Percentiles rank a stretch among this genome's conserved stretches.
Evolutionary conservation across 2,888 invertebrate species (phyloP).

Genomic region (Lasioglossum vierecki): DNA sequence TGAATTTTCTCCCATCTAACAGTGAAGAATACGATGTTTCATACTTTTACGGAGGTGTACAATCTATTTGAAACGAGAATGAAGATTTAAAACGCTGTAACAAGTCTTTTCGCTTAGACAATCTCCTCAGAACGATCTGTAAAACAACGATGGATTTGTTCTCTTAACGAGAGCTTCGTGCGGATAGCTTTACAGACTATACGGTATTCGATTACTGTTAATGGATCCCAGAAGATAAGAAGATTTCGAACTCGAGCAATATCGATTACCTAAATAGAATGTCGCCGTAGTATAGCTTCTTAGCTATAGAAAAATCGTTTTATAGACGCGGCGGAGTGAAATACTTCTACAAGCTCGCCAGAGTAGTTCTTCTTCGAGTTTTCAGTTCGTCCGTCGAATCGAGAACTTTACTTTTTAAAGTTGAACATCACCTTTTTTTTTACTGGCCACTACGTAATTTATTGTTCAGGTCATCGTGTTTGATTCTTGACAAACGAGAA

Average conservation of each 20-base stretch:
- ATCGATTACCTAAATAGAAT: conserved; percentile 25
- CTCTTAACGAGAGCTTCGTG: conserved; percentile 44
- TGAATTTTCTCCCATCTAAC: too few species aligned
- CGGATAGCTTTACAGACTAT: conserved; percentile 31
- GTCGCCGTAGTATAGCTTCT: neutral
- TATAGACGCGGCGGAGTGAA: neutral
- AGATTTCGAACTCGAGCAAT: conserved; percentile 5
- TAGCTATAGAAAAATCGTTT: neutral
- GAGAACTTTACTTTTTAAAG: neutral
- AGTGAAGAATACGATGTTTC: too few species aligned
- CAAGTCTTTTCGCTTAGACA: conserved; percentile 1
- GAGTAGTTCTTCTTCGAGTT: neutral
- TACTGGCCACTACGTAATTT: neutral
- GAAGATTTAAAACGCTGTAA: neutral
- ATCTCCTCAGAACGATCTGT: conserved; percentile 6
- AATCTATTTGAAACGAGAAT: too few species aligned
- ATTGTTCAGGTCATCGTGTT: neutral
- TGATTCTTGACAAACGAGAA: too few species aligned
- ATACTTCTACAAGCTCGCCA: neutral
- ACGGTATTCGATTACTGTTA: conserved; percentile 46
- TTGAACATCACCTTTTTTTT: neutral
- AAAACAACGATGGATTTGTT: conserved; percentile 34
- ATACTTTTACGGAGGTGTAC: too few species aligned
- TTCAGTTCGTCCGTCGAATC: neutral
- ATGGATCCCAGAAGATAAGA: conserved; percentile 28